phyloP scores from a whole-genome alignment of 2,113 vertebrate genomes.

The cat (Felis catus) region F.catus_Fca126_mat1.0 CM031416.1:110771501-110772000 shows the following conservation, averaged over 20 bases:
- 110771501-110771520: no score
- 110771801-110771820: neutral
- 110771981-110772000: no score
- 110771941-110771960: no score
- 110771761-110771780: neutral
- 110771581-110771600: neutral
- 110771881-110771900: neutral
- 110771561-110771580: neutral
- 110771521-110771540: neutral
- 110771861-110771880: neutral
- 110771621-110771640: neutral
- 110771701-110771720: neutral
- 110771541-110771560: neutral
- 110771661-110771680: neutral
- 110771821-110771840: neutral
- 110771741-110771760: neutral
- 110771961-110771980: no score
- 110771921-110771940: no score
- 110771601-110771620: neutral
- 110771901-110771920: neutral
- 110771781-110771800: neutral
- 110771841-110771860: neutral
- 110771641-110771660: neutral
- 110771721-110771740: neutral
- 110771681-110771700: neutral